A percentile compares a stretch with the other conserved stretches of the same genome.
Conservation (phyloP, 2,113 vertebrate species). For the Numida meleagris region DNA sequence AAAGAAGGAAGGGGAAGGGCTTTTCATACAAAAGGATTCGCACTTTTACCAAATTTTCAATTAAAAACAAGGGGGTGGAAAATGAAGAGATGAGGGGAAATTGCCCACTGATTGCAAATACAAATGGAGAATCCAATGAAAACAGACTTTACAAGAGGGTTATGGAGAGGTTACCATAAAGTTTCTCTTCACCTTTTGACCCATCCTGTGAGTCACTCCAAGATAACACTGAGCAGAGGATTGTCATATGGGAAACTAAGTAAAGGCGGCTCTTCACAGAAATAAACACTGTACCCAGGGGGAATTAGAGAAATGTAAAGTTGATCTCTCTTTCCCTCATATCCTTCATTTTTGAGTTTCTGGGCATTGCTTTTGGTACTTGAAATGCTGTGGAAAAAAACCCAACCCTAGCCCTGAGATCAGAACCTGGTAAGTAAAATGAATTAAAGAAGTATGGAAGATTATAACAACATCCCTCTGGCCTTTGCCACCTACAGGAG, state of each 20-base stretch:
- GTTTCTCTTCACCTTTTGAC: conserved; percentile 24
- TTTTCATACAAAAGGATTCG: background rate
- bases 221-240: conserved; percentile 40
- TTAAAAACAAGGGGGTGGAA: background rate
- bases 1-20: background rate
- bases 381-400: background rate
- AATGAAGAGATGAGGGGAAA: conserved; percentile 39
- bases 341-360: background rate
- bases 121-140: background rate
- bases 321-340: background rate
- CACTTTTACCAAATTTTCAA: background rate
- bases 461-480: background rate
- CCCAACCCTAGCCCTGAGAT: background rate
- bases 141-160: background rate
- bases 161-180: conserved; percentile 2
- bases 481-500: background rate
- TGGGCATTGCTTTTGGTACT: background rate
- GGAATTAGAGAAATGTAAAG: background rate
- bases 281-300: background rate
- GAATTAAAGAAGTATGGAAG: background rate
- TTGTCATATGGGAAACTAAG: conserved; percentile 23
- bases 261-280: background rate
- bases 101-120: conserved; percentile 31
- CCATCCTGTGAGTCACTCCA: conserved; percentile 44
- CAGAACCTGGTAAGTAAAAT: background rate